These are phyloP conservation scores for Anguilla obscura DNA, from an alignment of 2,797 vertebrate species.

Conservation along the genomic window DNA sequence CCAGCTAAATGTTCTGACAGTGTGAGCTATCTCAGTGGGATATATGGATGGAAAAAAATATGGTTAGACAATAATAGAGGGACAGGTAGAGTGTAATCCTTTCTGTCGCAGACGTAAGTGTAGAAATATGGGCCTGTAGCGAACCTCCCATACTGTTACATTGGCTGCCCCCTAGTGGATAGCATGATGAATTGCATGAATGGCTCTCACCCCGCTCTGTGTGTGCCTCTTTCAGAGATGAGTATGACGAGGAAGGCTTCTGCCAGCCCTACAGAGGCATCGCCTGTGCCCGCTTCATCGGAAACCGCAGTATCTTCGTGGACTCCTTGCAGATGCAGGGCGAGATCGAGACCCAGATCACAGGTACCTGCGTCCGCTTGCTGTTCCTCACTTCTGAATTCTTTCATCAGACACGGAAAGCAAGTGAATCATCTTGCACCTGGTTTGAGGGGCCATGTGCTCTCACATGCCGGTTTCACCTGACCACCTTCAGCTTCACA, in stretches of 20 bases:
- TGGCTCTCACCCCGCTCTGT: background rate
- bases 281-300: conserved; percentile 94
- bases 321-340: conserved; percentile 98
- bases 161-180: conserved; percentile 36
- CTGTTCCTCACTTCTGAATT: background rate
- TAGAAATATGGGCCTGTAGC: background rate
- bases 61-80: conserved; percentile 6
- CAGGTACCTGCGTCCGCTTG: conserved; percentile 72
- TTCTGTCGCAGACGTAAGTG: background rate
- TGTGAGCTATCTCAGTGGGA: conserved; percentile 18
- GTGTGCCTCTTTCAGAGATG: conserved; percentile 74
- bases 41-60: conserved; percentile 22
- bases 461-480: background rate
- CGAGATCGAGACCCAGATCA: conserved; percentile 97
- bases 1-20: conserved; percentile 3
- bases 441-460: conserved; percentile 10
- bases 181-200: conserved; percentile 3
- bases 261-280: conserved; percentile 98
- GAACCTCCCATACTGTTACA: background rate
- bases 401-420: conserved; percentile 26
- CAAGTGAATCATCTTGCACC: background rate
- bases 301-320: conserved; percentile 95
- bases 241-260: conserved; percentile 93
- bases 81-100: background rate
- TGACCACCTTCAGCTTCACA: conserved; percentile 20